Base-by-base conservation (phyloP, 2,113 vertebrate genomes). In the Scomber scombrus region DNA sequence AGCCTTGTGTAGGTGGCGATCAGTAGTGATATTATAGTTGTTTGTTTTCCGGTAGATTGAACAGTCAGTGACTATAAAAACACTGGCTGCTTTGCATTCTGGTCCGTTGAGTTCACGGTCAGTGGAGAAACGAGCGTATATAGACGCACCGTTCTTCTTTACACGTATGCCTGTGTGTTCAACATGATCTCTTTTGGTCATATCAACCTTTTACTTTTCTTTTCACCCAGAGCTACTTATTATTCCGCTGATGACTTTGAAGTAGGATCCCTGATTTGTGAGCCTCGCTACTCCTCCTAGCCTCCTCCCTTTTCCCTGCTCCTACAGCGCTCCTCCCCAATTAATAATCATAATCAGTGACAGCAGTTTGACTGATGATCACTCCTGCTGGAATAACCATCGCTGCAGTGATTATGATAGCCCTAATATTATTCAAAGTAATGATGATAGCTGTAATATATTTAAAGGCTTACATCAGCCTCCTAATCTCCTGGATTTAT, bases 351-450 rank as follows among this genome's bases (percentile, higher is more conserved):
- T 58, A 83, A 92, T 75, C 62, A 83, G 62, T 56, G 78, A 77
- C 84, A 71, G 72, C 8, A 67, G 23, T 71, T 21, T 82, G 85
- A 84, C 52, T 74, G 86, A 85, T 75, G 71, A 60, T 79, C 31
- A 3, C 69, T 54, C 81, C 81, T 29, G 2, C 51, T 45, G 71
- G 75, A 89, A 60, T 70, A 80, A 73, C 73, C 72, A 23, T 76
- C 54, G 15, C 71, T 45, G 5, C 60, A 18, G 71, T 14, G n/a
- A 80, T 50, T 50, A 78, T 23, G 29, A 69, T 63, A 29, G 68
- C 71, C 63, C 67, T 86, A 64, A 89, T 86, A 82, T 73, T 78
- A 78, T 88, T 86, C 85, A 80, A 79, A 71, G 84, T 74, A 76
- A 77, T 77, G 81, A 87, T 64, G 62, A 82, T 45, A 12, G 66